Evolutionary conservation across 2,888 invertebrate genomes (phyloP).

Genomic region (Tinea semifulvella): DNA sequence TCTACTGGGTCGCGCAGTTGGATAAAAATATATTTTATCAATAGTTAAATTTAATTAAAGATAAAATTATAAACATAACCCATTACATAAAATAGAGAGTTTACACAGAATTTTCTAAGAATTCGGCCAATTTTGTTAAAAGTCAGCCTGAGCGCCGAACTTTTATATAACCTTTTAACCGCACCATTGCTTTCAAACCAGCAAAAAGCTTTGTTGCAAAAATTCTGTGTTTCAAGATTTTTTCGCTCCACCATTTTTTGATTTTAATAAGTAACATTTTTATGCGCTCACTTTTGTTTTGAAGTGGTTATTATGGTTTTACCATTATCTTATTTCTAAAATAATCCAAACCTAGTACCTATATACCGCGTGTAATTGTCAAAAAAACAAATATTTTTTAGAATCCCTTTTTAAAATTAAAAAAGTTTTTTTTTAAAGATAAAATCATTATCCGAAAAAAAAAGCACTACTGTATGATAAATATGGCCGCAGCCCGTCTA

Average conservation of each 20-base stretch:
- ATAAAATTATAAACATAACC: slow-evolving; percentile 2
- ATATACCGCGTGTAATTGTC: too few species aligned
- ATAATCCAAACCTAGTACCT: too few species aligned
- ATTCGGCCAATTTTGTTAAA: neutral
- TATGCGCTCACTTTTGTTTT: neutral
- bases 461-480: too few species aligned
- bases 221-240: slow-evolving; percentile 5
- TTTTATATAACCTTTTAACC: slow-evolving; percentile 18
- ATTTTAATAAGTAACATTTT: neutral
- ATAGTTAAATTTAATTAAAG: neutral
- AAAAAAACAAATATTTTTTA: too few species aligned
- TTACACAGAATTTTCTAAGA: neutral
- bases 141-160: slow-evolving; percentile 11
- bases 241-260: slow-evolving; percentile 2
- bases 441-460: too few species aligned
- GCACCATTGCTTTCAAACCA: slow-evolving; percentile 15
- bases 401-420: too few species aligned
- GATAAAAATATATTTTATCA: neutral
- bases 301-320: too few species aligned
- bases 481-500: too few species aligned
- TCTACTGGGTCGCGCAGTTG: too few species aligned
- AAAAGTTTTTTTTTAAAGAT: too few species aligned
- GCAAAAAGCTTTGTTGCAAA: slow-evolving; percentile 14
- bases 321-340: too few species aligned
- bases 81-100: slow-evolving; percentile 2